Evolutionary conservation across 2,888 invertebrate genomes (phyloP).

Genomic region (Allophyes oxyacanthae): DNA sequence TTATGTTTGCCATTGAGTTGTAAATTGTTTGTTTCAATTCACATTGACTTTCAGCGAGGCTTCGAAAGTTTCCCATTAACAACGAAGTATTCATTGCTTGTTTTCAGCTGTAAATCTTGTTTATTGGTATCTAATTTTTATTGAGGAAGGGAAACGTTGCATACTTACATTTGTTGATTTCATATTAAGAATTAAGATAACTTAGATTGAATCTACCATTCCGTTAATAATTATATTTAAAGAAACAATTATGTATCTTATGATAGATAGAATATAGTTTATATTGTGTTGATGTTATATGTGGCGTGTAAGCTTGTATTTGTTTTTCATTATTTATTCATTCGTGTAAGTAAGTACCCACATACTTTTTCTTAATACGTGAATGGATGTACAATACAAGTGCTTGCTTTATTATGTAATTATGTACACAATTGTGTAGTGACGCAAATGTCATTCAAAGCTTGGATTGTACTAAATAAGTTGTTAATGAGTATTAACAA

Average conservation of each 20-base stretch:
- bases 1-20: constrained; percentile 8
- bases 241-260: no score
- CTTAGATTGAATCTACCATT: constrained; percentile 4
- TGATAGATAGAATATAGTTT: constrained; percentile 19
- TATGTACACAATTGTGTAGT: constrained; percentile 43
- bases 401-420: constrained; percentile 6
- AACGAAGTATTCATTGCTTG: constrained; percentile 37
- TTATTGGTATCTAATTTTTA: constrained; percentile 24
- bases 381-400: constrained; percentile 25
- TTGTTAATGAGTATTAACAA: not conserved
- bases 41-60: constrained; percentile 27
- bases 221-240: constrained; percentile 13
- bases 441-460: constrained; percentile 22
- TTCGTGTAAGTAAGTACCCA: constrained; percentile 14
- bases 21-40: constrained; percentile 15
- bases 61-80: constrained; percentile 45
- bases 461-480: constrained; percentile 17
- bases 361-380: constrained; percentile 18
- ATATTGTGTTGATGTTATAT: constrained; percentile 10
- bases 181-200: constrained; percentile 22
- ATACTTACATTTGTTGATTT: constrained; percentile 19
- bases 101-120: constrained; percentile 39
- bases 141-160: constrained; percentile 2
- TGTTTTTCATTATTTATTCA: constrained; percentile 31
- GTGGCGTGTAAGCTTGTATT: constrained; percentile 18